Conservation (phyloP, 2,888 invertebrate genomes). For the Agonum fuliginosum region DNA sequence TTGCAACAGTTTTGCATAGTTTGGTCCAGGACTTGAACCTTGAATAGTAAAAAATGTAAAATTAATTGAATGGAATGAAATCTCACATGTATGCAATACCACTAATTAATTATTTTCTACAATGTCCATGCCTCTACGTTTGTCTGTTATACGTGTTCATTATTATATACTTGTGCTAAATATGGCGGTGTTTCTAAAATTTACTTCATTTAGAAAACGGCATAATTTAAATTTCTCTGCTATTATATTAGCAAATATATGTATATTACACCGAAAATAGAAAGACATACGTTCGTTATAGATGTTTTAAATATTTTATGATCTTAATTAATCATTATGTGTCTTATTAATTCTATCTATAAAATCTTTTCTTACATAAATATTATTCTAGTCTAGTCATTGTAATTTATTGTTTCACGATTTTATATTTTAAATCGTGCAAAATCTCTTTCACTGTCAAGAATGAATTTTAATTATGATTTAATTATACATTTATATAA, state of each 20-base stretch:
- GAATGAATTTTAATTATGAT: too few species aligned
- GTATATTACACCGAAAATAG: constrained; percentile 24
- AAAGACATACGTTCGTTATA: constrained; percentile 13
- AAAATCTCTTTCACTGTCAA: too few species aligned
- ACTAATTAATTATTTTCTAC: not conserved
- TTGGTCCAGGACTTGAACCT: not conserved
- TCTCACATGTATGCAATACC: not conserved
- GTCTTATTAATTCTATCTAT: constrained; percentile 20
- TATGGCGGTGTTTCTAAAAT: constrained; percentile 21
- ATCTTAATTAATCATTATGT: constrained; percentile 16
- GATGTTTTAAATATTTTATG: constrained; percentile 21
- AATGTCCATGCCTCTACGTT: not conserved
- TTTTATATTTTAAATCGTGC: too few species aligned
- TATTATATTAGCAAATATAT: constrained; percentile 27
- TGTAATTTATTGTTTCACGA: too few species aligned
- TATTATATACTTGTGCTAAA: constrained; percentile 20
- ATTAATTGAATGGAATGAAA: not conserved
- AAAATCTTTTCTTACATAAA: too few species aligned
- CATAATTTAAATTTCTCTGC: constrained; percentile 32
- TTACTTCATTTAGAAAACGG: constrained; percentile 23
- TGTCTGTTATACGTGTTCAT: not conserved
- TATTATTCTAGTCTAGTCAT: too few species aligned
- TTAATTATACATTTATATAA: too few species aligned
- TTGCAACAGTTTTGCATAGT: not conserved
- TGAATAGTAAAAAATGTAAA: not conserved